These are phyloP conservation scores for Dasypus novemcinctus DNA, from an alignment of 2,113 vertebrate genomes.

Conservation along the genomic window DNA sequence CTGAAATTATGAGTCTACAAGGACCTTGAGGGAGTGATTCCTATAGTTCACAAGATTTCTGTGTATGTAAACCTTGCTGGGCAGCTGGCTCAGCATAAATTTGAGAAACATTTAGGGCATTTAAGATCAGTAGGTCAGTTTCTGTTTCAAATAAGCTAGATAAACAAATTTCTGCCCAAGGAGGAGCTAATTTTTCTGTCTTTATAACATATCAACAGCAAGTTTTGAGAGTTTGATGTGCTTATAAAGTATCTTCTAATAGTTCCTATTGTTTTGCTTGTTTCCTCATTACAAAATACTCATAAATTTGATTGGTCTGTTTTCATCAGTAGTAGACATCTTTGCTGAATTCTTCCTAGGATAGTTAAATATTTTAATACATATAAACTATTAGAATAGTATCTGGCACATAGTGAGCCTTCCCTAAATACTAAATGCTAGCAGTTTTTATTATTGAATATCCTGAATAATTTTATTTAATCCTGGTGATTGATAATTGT, in stretches of 20 bases:
- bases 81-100: neutral
- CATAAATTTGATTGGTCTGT: neutral
- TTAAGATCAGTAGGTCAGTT: neutral
- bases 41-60: neutral
- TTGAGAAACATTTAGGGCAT: neutral
- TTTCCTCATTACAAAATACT: slow-evolving; percentile 1
- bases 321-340: neutral
- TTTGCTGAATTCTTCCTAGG: slow-evolving; percentile 13
- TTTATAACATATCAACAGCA: neutral
- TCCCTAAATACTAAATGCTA: neutral
- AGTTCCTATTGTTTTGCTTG: slow-evolving; percentile 8
- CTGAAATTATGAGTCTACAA: neutral
- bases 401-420: neutral
- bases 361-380: slow-evolving; percentile 27
- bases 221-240: neutral
- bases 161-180: neutral
- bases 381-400: neutral
- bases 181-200: neutral
- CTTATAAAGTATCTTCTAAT: neutral
- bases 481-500: neutral
- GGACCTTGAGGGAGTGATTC: neutral
- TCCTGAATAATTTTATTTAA: neutral
- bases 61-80: neutral
- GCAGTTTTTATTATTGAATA: slow-evolving; percentile 4
- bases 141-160: neutral